These are phyloP conservation scores for Drosophila pullipes DNA, from an alignment of 2,888 invertebrate species.

Conservation along the genomic window DNA sequence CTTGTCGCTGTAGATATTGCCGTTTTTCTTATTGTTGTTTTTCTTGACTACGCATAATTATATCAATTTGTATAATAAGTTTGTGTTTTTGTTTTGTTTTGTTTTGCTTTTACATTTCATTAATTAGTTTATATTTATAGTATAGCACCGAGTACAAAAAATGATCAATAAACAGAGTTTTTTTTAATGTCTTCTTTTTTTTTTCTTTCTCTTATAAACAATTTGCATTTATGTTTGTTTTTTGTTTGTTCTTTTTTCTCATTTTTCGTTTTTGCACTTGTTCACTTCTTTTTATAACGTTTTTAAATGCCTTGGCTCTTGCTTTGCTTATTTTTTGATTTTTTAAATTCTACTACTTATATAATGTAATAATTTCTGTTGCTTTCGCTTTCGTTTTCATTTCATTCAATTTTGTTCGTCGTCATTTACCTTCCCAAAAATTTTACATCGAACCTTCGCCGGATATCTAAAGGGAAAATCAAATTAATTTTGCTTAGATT, in stretches of 20 bases:
- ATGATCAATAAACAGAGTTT: conserved; percentile 75
- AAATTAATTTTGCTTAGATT: not conserved
- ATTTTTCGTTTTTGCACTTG: conserved; percentile 8
- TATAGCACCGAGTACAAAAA: conserved; percentile 85
- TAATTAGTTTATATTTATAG: conserved; percentile 82
- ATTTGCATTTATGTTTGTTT: conserved; percentile 32
- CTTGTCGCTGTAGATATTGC: conserved; percentile 32
- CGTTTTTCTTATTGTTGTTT: conserved; percentile 29
- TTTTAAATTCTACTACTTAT: conserved; percentile 76
- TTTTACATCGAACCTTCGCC: conserved; percentile 83
- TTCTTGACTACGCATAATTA: conserved; percentile 71
- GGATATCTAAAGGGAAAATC: conserved; percentile 73
- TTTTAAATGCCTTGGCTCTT: conserved; percentile 50
- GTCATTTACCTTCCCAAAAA: conserved; percentile 36
- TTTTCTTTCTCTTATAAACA: conserved; percentile 43
- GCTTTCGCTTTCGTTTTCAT: conserved; percentile 57
- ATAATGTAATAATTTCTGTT: conserved; percentile 76
- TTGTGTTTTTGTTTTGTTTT: conserved; percentile 15
- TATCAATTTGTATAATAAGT: conserved; percentile 61
- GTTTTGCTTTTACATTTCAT: conserved; percentile 54
- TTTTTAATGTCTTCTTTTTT: conserved; percentile 32
- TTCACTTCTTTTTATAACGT: conserved; percentile 19
- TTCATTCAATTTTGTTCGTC: conserved; percentile 30
- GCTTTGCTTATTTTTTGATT: conserved; percentile 32
- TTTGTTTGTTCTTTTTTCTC: not conserved